Percentiles rank a stretch among this genome's conserved stretches.
Evolutionary conservation across 2,113 vertebrate species (phyloP).

Genomic region (Uria lomvia): DNA sequence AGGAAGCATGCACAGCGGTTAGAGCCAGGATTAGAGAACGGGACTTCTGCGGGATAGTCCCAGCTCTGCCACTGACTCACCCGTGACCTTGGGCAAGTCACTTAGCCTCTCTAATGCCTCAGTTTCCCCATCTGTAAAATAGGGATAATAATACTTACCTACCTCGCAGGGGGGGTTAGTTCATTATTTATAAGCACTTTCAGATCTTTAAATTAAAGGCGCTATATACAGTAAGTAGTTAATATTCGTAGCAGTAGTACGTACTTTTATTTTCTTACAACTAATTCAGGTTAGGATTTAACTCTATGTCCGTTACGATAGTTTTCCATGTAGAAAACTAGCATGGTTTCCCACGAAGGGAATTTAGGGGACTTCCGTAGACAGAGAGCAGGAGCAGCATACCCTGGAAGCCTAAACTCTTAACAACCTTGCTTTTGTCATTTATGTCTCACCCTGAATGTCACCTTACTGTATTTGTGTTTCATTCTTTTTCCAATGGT

Average conservation of each 20-base stretch:
- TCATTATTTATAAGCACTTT: constrained; percentile 52
- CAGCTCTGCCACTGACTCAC: constrained; percentile 16
- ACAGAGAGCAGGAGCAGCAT: background rate
- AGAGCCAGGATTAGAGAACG: background rate
- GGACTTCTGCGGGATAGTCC: background rate
- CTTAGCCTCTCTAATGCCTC: constrained; percentile 23
- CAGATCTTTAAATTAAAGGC: constrained; percentile 35
- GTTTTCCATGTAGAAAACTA: constrained; percentile 46
- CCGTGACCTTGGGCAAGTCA: constrained; percentile 63
- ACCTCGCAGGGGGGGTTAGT: constrained; percentile 59
- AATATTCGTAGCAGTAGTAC: background rate
- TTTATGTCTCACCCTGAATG: background rate
- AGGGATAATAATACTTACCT: constrained; percentile 61
- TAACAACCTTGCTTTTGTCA: background rate
- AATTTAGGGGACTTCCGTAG: background rate
- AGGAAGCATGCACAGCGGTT: background rate
- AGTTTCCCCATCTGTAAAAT: constrained; percentile 69
- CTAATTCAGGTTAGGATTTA: constrained; percentile 36
- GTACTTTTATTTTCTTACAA: constrained; percentile 45
- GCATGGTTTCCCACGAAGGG: constrained; percentile 13
- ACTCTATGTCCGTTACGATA: background rate
- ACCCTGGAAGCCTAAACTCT: background rate
- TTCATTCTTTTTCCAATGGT: background rate
- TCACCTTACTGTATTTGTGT: background rate
- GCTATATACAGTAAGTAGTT: constrained; percentile 30